A percentile compares a stretch with the other conserved stretches of the same genome.
Evolutionary conservation across 2,888 invertebrate genomes (phyloP).

Genomic region (Erynnis tages): DNA sequence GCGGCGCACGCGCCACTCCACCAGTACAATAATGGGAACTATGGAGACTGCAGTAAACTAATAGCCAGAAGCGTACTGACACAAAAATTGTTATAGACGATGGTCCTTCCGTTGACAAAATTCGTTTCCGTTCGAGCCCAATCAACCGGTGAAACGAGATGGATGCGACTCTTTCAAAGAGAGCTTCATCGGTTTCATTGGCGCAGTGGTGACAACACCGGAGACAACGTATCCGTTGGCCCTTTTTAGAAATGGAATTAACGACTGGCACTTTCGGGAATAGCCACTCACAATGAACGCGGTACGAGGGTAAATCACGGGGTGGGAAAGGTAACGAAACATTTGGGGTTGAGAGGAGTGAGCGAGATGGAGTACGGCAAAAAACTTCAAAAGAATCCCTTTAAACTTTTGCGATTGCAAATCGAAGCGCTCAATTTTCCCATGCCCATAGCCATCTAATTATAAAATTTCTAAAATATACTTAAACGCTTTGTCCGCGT

Average conservation of each 20-base stretch:
- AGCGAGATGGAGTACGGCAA: slow-evolving; percentile 54
- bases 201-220: slow-evolving; percentile 67
- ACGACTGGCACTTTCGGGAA: slow-evolving; percentile 64
- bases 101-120: slow-evolving; percentile 63
- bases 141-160: slow-evolving; percentile 62
- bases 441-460: too few relatives aligned
- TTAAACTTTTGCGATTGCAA: slow-evolving; percentile 32
- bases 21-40: slow-evolving; percentile 58
- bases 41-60: too few relatives aligned
- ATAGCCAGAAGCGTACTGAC: slow-evolving; percentile 51
- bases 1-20: slow-evolving; percentile 69
- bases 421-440: slow-evolving; percentile 1
- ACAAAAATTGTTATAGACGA: slow-evolving; percentile 61
- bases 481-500: too few relatives aligned
- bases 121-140: slow-evolving; percentile 65
- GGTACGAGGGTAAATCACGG: slow-evolving; percentile 66
- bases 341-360: slow-evolving; percentile 41
- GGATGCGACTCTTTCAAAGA: slow-evolving; percentile 48
- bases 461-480: too few relatives aligned
- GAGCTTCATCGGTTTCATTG: slow-evolving; percentile 53
- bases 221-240: slow-evolving; percentile 70
- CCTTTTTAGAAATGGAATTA: slow-evolving; percentile 68
- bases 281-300: slow-evolving; percentile 54
- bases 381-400: slow-evolving; percentile 50
- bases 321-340: slow-evolving; percentile 60